Conservation (phyloP, 1,140 invertebrate species). For the Formica selysi region DNA sequence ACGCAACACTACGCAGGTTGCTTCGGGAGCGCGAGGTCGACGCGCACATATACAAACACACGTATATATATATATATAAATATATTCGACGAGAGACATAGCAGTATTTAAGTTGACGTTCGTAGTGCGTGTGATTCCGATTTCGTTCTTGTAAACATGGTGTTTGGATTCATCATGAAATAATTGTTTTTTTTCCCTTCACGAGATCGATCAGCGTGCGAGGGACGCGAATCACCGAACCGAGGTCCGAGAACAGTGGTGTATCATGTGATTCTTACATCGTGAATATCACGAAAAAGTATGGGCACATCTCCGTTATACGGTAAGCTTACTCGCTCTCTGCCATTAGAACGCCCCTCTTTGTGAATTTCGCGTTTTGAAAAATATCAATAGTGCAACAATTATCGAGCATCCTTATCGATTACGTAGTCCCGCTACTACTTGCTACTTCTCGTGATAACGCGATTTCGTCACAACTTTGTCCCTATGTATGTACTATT, state of each 20-base stretch:
- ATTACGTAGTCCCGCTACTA: neutral
- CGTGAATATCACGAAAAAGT: slow-evolving; percentile 41
- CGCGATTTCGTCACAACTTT: neutral
- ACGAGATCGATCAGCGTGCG: neutral
- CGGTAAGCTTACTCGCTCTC: slow-evolving; percentile 63
- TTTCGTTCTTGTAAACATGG: slow-evolving; percentile 74
- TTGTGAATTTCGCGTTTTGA: neutral
- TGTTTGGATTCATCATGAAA: slow-evolving; percentile 57
- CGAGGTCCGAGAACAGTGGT: neutral
- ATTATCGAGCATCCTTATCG: neutral
- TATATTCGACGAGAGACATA: no score
- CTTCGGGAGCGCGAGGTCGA: no score
- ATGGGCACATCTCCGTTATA: slow-evolving; percentile 59
- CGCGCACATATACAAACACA: no score
- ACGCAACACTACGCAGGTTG: neutral
- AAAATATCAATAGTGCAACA: neutral
- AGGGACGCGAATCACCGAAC: neutral
- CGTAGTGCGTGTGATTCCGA: slow-evolving; percentile 56
- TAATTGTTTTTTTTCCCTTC: slow-evolving; percentile 48
- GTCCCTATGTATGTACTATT: neutral
- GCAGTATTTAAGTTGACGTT: slow-evolving; percentile 43
- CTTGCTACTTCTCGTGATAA: neutral
- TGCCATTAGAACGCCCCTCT: slow-evolving; percentile 56
- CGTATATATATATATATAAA: no score
- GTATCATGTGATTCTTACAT: slow-evolving; percentile 64